Conservation (phyloP, 2,113 vertebrate species). For the Daphoenositta chrysoptera region DNA sequence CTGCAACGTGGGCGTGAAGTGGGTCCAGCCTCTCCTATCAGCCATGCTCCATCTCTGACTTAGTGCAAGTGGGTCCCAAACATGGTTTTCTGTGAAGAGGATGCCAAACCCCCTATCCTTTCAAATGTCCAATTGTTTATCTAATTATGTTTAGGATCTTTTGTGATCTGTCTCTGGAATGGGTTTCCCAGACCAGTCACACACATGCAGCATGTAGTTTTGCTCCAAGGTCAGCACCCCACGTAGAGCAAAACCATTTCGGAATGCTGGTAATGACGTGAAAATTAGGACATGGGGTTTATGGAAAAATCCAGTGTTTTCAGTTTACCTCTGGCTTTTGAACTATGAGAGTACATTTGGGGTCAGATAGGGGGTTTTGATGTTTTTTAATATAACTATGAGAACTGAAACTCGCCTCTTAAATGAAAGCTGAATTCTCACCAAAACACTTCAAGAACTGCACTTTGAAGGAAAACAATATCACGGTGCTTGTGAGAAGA, state of each 20-base stretch:
- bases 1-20: rapidly evolving
- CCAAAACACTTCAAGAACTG: background rate
- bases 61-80: background rate
- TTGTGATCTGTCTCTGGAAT: background rate
- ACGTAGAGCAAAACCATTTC: background rate
- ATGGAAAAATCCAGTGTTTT: background rate
- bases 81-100: background rate
- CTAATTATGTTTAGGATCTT: background rate
- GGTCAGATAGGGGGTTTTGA: background rate
- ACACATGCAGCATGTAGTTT: rapidly evolving
- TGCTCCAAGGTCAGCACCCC: rapidly evolving
- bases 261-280: background rate
- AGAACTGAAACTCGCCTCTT: background rate
- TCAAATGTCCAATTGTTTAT: background rate
- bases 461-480: background rate
- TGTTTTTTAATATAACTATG: background rate
- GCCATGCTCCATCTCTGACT: background rate
- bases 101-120: rapidly evolving
- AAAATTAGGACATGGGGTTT: background rate
- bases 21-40: background rate
- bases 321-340: background rate
- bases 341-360: background rate
- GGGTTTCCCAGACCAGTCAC: background rate
- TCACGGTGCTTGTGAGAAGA: background rate
- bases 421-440: background rate